phyloP scores from a whole-genome alignment of 1,140 invertebrate species.

The Drosophila sturtevanti region DNA sequence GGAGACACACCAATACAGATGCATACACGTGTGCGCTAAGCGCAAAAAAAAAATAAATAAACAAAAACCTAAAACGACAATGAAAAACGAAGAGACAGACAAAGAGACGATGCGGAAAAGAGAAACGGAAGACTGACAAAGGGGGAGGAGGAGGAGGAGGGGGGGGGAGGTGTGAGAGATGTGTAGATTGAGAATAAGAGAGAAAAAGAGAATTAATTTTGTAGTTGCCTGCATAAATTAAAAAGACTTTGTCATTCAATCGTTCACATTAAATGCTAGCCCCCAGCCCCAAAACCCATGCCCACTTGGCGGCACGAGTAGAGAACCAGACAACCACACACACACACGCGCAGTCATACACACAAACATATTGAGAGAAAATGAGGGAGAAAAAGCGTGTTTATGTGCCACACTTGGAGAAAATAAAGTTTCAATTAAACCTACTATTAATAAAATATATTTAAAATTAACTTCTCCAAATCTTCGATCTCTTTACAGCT shows the following conservation, averaged over 20 bases:
- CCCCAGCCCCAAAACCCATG: slow-evolving; percentile 11
- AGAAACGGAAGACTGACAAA: too few relatives aligned
- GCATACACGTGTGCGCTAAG: slow-evolving; percentile 55
- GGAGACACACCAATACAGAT: slow-evolving; percentile 5
- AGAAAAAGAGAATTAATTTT: slow-evolving; percentile 66
- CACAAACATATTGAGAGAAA: neutral
- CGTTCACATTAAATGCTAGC: slow-evolving; percentile 14
- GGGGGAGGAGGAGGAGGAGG: neutral
- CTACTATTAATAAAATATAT: too few relatives aligned
- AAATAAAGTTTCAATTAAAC: too few relatives aligned
- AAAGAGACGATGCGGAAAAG: neutral
- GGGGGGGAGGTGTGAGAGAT: neutral
- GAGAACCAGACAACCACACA: slow-evolving; percentile 12
- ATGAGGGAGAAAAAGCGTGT: too few relatives aligned
- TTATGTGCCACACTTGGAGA: too few relatives aligned
- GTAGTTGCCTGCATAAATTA: slow-evolving; percentile 75
- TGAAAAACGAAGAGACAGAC: neutral
- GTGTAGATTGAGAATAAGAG: neutral
- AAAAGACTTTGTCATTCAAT: slow-evolving; percentile 66
- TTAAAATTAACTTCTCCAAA: too few relatives aligned
- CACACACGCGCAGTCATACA: neutral
- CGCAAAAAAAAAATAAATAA: slow-evolving; percentile 38
- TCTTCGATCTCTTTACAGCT: too few relatives aligned
- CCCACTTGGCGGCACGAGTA: slow-evolving; percentile 62
- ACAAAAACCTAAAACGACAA: slow-evolving; percentile 42